Base-by-base conservation (phyloP, 1,140 invertebrate species). In the Bursaphelenchus mucronatus region DNA sequence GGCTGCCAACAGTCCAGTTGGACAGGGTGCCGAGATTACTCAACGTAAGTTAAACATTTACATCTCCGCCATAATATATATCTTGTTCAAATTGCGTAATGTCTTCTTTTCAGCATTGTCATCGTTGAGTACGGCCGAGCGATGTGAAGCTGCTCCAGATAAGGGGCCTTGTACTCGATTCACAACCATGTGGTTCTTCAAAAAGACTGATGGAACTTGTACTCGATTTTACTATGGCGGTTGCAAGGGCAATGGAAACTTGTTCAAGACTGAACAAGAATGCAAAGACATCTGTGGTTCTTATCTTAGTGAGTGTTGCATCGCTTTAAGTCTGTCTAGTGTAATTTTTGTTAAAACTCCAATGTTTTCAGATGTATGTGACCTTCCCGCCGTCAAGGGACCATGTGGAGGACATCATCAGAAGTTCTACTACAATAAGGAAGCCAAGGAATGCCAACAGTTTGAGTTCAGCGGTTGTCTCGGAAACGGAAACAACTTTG, bases 211-310 rank as follows among this genome's bases (percentile, higher is more conserved):
- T 19, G 89, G 91, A 81, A 86, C 89, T 62, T 97, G 94, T 86
- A 86, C 89, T 85, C 90, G 91, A 51, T 97, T 97, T 86, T 92
- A 92, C 86, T 96, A 91, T 85, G 88, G 88, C 63, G 81, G 81
- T 7, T 83, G 83, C 67, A 54, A 73, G 40, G 78, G 78, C 63
- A 79, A 79, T 52, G 69, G 59, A 19, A 80, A 80, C 85, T 88
- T 88, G 21, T 82, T 91, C 86, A 59, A 80, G n/a, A 84, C 86
- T 79, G 86, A 87, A 82, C 86, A 87, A 67, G 86, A 87, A 81
- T 96, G 93, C 82, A 87, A 89, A 76, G 82, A 85, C 59, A 85
- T 87, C 75, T 95, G 92, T 76, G 83, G 84, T 67, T 74, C 80
- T 17, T 74, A 77, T 7, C 64, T 78, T 41, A 74, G 81, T 50